Conservation (phyloP, 2,888 invertebrate species). For the Bombylius major region DNA sequence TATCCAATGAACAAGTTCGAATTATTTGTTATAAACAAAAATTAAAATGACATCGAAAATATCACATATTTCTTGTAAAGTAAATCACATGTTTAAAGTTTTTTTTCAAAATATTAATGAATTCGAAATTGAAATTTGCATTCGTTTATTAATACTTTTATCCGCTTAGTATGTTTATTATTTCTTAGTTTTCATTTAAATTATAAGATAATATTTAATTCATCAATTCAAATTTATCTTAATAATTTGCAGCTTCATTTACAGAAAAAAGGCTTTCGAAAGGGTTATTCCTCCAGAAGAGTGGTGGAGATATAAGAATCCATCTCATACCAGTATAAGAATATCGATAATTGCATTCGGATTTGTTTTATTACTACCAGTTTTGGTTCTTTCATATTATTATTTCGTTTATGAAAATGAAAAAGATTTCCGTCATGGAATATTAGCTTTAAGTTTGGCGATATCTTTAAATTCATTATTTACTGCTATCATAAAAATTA, state of each 20-base stretch:
- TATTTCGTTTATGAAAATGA: neutral
- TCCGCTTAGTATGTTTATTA: too few species aligned
- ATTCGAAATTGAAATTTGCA: too few species aligned
- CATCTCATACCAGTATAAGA: neutral
- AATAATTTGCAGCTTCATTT: neutral
- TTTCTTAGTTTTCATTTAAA: too few species aligned
- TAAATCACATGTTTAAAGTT: too few species aligned
- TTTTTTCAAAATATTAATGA: too few species aligned
- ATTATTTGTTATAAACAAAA: too few species aligned
- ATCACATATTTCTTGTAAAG: too few species aligned
- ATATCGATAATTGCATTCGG: neutral
- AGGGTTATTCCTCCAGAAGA: conserved; percentile 1
- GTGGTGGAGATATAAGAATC: conserved; percentile 3
- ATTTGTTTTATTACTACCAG: neutral
- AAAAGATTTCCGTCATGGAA: neutral
- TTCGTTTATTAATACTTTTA: too few species aligned
- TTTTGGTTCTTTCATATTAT: neutral
- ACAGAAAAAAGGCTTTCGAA: neutral
- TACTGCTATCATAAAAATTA: neutral
- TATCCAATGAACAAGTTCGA: too few species aligned
- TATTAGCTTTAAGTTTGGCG: neutral
- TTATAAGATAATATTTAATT: too few species aligned
- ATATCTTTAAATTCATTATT: neutral
- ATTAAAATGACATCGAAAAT: too few species aligned
- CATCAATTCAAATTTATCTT: too few species aligned